Evolutionary conservation across 2,113 vertebrate genomes (phyloP).

Genomic region (Lonchura striata): DNA sequence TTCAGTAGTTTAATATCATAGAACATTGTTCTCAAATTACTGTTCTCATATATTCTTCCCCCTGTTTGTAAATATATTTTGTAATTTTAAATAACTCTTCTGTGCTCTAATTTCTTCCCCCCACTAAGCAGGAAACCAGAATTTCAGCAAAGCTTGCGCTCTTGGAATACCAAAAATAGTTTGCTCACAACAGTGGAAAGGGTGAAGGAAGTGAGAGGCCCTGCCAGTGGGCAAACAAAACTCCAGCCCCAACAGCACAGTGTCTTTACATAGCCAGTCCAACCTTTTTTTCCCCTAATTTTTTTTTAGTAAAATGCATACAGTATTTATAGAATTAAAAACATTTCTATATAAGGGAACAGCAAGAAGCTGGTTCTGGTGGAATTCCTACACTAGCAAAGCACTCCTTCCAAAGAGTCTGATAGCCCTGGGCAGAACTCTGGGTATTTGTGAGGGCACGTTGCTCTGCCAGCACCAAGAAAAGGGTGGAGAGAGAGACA

Average conservation of each 20-base stretch:
- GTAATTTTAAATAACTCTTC: slow-evolving; percentile 6
- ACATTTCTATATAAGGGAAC: slow-evolving; percentile 37
- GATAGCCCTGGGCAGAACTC: neutral
- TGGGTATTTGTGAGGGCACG: neutral
- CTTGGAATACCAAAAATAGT: slow-evolving; percentile 51
- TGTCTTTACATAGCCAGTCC: neutral
- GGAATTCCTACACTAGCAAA: neutral
- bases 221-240: neutral
- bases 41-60: neutral
- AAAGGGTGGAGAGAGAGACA: neutral
- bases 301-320: slow-evolving; percentile 31
- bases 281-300: neutral
- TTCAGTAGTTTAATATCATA: neutral
- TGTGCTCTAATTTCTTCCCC: neutral
- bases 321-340: slow-evolving; percentile 49
- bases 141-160: slow-evolving; percentile 37
- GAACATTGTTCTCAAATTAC: neutral
- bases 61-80: neutral
- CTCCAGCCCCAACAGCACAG: neutral
- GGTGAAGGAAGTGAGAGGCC: slow-evolving; percentile 39
- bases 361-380: slow-evolving; percentile 26
- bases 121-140: slow-evolving; percentile 18
- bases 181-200: slow-evolving; percentile 30
- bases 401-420: neutral
- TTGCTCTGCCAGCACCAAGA: neutral